A percentile compares a stretch with the other conserved stretches of the same genome.
These are phyloP conservation scores for Irena cyanogastra DNA, from an alignment of 2,113 vertebrate species.

Conservation along the genomic window DNA sequence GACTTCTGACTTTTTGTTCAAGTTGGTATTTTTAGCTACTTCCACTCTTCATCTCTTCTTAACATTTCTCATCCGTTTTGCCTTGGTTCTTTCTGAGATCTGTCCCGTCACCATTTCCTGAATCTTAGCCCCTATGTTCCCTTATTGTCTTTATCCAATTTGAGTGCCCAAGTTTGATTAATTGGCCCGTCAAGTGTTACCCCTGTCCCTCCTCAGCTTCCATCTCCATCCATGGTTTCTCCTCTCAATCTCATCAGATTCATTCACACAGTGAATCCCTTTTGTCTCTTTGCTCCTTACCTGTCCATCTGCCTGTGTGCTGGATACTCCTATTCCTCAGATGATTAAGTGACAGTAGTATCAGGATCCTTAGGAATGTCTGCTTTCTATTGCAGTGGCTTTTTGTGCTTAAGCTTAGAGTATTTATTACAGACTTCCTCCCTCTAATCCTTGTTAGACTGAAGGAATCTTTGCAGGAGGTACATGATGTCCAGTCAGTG, in stretches of 20 bases:
- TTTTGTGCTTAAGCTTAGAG: neutral
- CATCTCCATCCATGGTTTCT: neutral
- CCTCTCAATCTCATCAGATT: neutral
- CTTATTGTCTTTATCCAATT: neutral
- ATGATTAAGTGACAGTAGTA: neutral
- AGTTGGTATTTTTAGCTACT: neutral
- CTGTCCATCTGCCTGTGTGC: neutral
- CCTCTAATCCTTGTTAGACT: neutral
- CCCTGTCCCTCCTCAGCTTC: neutral
- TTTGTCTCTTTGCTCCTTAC: neutral
- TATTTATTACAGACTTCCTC: neutral
- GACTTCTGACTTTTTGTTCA: neutral
- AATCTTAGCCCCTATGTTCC: neutral
- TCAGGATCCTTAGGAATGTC: neutral
- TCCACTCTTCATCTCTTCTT: neutral
- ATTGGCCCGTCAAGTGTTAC: neutral
- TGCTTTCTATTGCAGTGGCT: neutral
- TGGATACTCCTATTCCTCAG: neutral
- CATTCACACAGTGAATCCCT: neutral
- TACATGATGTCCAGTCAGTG: neutral
- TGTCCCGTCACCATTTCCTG: neutral
- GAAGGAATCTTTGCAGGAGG: neutral
- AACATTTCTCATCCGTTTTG: neutral
- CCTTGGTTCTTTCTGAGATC: neutral
- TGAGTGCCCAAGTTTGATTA: neutral